Evolutionary conservation across 2,888 invertebrate species (phyloP), one percentile per base, ranked within the genome.

Genomic region (Pseudoips prasinana): DNA sequence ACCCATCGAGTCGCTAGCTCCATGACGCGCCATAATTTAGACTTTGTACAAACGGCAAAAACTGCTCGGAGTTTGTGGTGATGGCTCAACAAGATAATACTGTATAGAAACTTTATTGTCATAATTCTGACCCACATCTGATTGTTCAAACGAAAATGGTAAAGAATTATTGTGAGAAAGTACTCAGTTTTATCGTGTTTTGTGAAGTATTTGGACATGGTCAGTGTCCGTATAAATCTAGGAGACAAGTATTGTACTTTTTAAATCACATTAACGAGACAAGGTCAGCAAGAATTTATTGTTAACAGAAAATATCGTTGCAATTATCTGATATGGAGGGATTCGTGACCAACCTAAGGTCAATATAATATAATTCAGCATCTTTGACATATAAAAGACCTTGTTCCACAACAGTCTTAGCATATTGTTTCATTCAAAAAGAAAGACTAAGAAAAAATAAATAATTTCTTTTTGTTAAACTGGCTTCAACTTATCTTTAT

Each of bases 341-440:
- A 66, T 63, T 82, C 84, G 83, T 86, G 83, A 81, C 77, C 69
- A 56, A 66, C 63, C 56, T 64, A 68, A 77, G 81, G 79, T 76
- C 77, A 73, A 64, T 63, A 61, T 68, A n/a, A n/a, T n/a, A 60
- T 70, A 72, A 67, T 70, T 73, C 60, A 62, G 64, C 66, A 59
- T 60, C 60, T 68, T 62, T 77, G 78, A 70, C 77, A 77, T 82
- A 76, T 74, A 74, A 68, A 70, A 60, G 69, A 60, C 78, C 79
- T 78, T 77, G 75, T 64, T 55, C 65, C 40, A 63, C 47, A 64
- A 70, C 67, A 65, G 60, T 64, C 64, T 55, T 40, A 46, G n/a
- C n/a, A n/a, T n/a, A n/a, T n/a, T n/a, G n/a, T n/a, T n/a, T n/a
- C n/a, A n/a, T n/a, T n/a, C n/a, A n/a, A n/a, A n/a, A n/a, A n/a